These are phyloP conservation scores for Ophion obscuratus DNA, from an alignment of 2,888 invertebrate genomes.

Conservation along the genomic window DNA sequence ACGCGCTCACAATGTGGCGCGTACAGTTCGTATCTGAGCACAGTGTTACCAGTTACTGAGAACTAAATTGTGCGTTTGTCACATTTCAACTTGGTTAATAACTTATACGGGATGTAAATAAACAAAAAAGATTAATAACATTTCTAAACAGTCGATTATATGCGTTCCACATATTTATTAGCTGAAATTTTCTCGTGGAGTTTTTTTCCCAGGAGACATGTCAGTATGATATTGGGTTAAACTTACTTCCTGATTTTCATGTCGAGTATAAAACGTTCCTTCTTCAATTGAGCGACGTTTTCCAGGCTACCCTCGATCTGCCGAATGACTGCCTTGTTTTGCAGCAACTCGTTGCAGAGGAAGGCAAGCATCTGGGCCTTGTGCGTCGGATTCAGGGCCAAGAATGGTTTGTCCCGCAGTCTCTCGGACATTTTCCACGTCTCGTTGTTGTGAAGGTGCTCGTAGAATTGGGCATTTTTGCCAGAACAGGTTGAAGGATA, in stretches of 20 bases:
- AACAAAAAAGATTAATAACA: no score
- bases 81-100: no score
- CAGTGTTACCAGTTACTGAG: no score
- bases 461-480: constrained; percentile 92
- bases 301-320: constrained; percentile 96
- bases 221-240: neutral
- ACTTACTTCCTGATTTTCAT: constrained; percentile 96
- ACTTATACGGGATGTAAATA: no score
- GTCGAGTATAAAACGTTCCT: constrained; percentile 96
- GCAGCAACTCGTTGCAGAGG: constrained; percentile 96
- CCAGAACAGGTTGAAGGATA: constrained; percentile 89
- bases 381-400: constrained; percentile 92
- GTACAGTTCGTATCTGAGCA: no score
- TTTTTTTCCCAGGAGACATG: no score
- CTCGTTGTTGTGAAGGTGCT: constrained; percentile 90
- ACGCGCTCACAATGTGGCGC: no score
- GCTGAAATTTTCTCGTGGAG: constrained; percentile 1
- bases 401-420: constrained; percentile 93
- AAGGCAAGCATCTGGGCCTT: constrained; percentile 96
- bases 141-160: no score
- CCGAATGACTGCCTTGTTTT: constrained; percentile 95
- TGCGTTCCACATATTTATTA: no score
- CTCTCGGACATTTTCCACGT: constrained; percentile 93
- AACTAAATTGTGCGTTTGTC: no score
- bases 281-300: constrained; percentile 92